Base-by-base conservation (phyloP, 2,888 invertebrate genomes). In the Desoria tigrina region DNA sequence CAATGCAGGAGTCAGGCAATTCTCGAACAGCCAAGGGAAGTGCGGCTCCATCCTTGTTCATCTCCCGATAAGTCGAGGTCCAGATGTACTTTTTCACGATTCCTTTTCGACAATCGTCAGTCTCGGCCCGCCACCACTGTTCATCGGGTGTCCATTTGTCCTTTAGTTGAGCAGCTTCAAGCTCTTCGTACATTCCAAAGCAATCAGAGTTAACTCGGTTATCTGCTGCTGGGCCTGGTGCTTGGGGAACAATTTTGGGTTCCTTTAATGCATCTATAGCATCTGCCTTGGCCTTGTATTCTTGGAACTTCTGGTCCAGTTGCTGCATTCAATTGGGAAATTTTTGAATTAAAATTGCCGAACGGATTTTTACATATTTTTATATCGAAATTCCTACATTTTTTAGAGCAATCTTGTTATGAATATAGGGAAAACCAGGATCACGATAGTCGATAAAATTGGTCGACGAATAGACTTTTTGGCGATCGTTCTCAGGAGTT, bases 11-110 rank as follows among this genome's bases (percentile, higher is more conserved):
- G 1, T 9, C 45, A 6, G 75, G 75, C 4, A 61, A 27, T 32
- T 65, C 61, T n/a, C 65, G 55, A 16, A 66, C 63, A 4, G 66
- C 62, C 4, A 74, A 9, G 2, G 73, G 74, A 27, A 70, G 67
- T 16, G 73, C 69, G 4, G 74, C 75, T n/a, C 75, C 75, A 63
- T 75, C 73, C 51, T 72, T 73, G 49, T 73, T 74, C 73, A 71
- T 72, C 63, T 75, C 74, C 14, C 74, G 49, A 56, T 75, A 75
- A 9, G 73, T 74, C 7, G 73, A 65, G 1, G 74, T 72, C 71
- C 68, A 75, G 49, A 69, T 61, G 39, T 69, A 72, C 57, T 73
- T 74, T 24, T 71, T 71, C 4, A 73, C 57, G 24, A 71, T 61
- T 23, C 68, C 66, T 42, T 74, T 72, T 1, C 67, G 59, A 58